Conservation (phyloP, 1,140 invertebrate genomes). For the Nixonia krombeini region DNA sequence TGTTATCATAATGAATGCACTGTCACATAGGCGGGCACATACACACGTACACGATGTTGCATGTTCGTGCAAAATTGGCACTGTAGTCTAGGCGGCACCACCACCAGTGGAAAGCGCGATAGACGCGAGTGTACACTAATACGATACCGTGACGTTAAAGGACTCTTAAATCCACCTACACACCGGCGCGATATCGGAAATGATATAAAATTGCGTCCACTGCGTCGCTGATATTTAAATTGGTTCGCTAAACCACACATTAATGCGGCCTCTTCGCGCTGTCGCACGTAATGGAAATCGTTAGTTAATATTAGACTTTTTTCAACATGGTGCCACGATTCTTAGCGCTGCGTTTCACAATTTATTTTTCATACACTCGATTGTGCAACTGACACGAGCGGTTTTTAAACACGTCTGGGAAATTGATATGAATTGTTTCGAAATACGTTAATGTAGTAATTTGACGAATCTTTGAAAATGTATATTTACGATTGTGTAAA, state of each 20-base stretch:
- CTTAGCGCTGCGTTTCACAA: too few species aligned
- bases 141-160: conserved; percentile 36
- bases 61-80: conserved; percentile 22
- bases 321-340: too few species aligned
- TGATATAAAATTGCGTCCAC: conserved; percentile 72
- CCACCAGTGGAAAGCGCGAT: conserved; percentile 2
- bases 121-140: conserved; percentile 29
- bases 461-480: too few species aligned
- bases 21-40: conserved; percentile 15
- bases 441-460: too few species aligned
- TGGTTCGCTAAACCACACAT: conserved; percentile 72
- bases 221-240: conserved; percentile 72
- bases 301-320: conserved; percentile 14
- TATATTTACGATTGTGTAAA: neutral
- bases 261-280: conserved; percentile 64
- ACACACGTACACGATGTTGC: conserved; percentile 24
- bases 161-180: conserved; percentile 67
- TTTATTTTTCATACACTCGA: too few species aligned
- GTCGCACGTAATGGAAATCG: conserved; percentile 38
- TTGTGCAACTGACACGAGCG: too few species aligned
- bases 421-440: too few species aligned
- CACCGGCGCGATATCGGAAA: conserved; percentile 68
- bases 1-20: conserved; percentile 16
- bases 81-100: conserved; percentile 10
- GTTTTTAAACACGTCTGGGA: too few species aligned